Percentiles rank a stretch among this genome's conserved stretches.
Evolutionary conservation across 2,888 invertebrate genomes (phyloP).

Genomic region (Apodemia duryi): DNA sequence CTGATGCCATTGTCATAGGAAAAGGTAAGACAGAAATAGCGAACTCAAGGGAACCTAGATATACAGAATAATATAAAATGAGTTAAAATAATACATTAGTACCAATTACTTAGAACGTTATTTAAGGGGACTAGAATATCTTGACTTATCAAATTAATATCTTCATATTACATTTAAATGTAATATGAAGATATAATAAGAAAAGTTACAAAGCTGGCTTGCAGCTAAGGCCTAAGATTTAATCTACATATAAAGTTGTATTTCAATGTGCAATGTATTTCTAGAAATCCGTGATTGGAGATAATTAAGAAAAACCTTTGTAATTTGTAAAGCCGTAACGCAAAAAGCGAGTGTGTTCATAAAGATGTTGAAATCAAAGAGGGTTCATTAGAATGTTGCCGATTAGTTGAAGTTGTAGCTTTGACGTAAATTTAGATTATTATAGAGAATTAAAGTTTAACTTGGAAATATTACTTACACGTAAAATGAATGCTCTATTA

Average conservation of each 20-base stretch:
- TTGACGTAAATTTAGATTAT: constrained; percentile 38
- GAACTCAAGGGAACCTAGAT: no score
- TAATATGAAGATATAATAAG: no score
- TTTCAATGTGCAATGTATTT: neutral
- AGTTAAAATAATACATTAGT: no score
- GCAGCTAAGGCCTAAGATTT: neutral
- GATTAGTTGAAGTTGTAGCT: constrained; percentile 34
- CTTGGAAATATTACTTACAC: constrained; percentile 21
- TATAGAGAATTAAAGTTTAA: constrained; percentile 40
- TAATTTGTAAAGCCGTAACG: constrained; percentile 18
- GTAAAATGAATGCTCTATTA: constrained; percentile 17
- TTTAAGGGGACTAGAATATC: neutral
- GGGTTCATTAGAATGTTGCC: constrained; percentile 42
- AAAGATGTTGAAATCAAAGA: constrained; percentile 44
- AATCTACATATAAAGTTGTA: constrained; percentile 3
- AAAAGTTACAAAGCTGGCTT: neutral
- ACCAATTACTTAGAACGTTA: no score
- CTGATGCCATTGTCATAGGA: no score
- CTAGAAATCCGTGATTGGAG: constrained; percentile 16
- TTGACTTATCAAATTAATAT: neutral
- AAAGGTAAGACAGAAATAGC: no score
- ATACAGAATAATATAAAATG: no score
- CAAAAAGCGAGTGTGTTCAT: constrained; percentile 24
- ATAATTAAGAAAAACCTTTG: constrained; percentile 18
- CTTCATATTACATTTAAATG: neutral